A percentile compares a stretch with the other conserved stretches of the same genome.
These are phyloP conservation scores for Cryptus armator DNA, from an alignment of 2,888 invertebrate genomes.

Conservation along the genomic window DNA sequence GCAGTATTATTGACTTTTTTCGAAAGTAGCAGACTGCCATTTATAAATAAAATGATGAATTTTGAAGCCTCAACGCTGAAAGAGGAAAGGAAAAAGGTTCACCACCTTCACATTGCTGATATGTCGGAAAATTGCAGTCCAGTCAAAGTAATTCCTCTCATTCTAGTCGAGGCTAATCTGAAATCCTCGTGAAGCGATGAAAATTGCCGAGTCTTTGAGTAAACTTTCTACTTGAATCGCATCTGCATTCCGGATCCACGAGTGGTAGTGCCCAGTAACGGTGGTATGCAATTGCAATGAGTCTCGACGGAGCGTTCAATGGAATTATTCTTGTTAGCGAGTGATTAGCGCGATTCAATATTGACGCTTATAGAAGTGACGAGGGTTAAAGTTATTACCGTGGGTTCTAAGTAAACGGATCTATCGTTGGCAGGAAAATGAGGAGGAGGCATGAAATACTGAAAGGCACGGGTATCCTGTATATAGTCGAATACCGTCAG, in stretches of 20 bases:
- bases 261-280: background rate
- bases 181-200: conserved; percentile 8
- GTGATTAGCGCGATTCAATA: conserved; percentile 52
- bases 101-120: background rate
- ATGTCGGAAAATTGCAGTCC: background rate
- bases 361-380: conserved; percentile 37
- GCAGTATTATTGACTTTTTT: too few relatives aligned
- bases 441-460: conserved; percentile 12
- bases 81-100: background rate
- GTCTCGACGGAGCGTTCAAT: conserved; percentile 36
- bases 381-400: conserved; percentile 48
- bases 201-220: conserved; percentile 12
- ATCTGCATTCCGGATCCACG: conserved; percentile 14
- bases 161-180: conserved; percentile 1
- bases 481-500: conserved; percentile 39
- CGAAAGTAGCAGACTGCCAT: too few relatives aligned
- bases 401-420: conserved; percentile 53
- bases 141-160: background rate
- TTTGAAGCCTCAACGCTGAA: background rate
- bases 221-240: conserved; percentile 29
- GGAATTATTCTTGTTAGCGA: conserved; percentile 54
- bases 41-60: background rate
- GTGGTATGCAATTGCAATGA: conserved; percentile 38
- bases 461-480: conserved; percentile 29
- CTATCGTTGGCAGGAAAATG: conserved; percentile 38